Evolutionary conservation across 2,888 invertebrate genomes (phyloP).

Genomic region (Cyrtodaria siliqua): DNA sequence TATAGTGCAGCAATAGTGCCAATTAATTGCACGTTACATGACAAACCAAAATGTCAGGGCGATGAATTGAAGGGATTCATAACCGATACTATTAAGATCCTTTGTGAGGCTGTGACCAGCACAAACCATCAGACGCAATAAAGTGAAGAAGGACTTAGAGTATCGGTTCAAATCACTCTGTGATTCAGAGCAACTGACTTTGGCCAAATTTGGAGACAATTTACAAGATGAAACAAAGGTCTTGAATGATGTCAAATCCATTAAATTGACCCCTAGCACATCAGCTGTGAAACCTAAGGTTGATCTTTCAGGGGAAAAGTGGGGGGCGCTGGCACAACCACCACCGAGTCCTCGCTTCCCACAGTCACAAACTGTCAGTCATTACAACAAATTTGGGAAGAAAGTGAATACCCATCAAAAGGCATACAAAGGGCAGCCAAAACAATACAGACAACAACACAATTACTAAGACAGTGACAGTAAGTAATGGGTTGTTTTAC

Average conservation of each 20-base stretch:
- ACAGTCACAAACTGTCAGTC: no score
- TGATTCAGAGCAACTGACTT: neutral
- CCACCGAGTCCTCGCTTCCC: no score
- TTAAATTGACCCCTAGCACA: neutral
- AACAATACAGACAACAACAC: no score
- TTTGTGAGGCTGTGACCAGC: neutral
- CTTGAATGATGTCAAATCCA: constrained; percentile 16
- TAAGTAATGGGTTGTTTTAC: no score
- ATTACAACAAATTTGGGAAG: no score
- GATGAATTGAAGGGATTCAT: neutral
- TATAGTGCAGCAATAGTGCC: neutral
- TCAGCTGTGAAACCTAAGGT: neutral
- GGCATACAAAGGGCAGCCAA: no score
- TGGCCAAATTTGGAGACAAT: constrained; percentile 21
- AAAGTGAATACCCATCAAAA: no score
- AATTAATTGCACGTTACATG: no score
- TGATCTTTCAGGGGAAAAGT: no score
- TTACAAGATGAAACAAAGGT: constrained; percentile 19
- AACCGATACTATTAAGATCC: constrained; percentile 35
- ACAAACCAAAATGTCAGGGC: neutral
- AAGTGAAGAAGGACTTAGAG: constrained; percentile 8
- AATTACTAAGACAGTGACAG: no score
- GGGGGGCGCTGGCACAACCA: no score
- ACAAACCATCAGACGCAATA: constrained; percentile 12
- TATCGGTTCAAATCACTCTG: constrained; percentile 20